Percentiles rank a stretch among this genome's conserved stretches.
These are phyloP conservation scores for Callorhinus ursinus DNA, from an alignment of 2,113 vertebrate genomes.

Conservation along the genomic window DNA sequence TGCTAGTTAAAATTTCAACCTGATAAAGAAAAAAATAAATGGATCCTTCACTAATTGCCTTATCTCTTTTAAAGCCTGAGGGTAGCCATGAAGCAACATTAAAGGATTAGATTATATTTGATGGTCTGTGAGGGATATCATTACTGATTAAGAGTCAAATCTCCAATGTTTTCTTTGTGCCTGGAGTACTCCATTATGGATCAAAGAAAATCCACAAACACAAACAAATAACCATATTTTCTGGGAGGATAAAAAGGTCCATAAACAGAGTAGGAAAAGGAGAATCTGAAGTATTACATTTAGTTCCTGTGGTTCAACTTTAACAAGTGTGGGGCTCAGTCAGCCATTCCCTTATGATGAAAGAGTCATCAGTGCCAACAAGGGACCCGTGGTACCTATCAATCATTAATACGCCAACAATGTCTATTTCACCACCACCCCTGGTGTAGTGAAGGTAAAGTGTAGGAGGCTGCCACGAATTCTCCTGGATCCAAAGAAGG, in stretches of 20 bases:
- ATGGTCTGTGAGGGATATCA: constrained; percentile 36
- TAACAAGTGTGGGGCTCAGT: neutral
- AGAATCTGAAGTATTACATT: neutral
- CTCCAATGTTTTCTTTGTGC: constrained; percentile 42
- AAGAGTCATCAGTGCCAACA: neutral
- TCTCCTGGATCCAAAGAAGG: neutral
- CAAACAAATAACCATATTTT: constrained; percentile 5
- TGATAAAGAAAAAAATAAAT: neutral
- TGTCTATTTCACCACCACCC: neutral
- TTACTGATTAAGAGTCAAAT: constrained; percentile 40
- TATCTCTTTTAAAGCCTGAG: constrained; percentile 19
- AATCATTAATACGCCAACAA: neutral
- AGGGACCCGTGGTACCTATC: neutral
- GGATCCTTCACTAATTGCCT: constrained; percentile 5
- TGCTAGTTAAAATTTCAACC: constrained; percentile 38
- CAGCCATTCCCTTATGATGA: neutral
- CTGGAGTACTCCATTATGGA: neutral
- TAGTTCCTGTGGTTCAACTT: neutral
- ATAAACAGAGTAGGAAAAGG: neutral
- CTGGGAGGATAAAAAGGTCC: neutral
- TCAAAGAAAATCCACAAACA: constrained; percentile 55
- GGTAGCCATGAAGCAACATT: neutral
- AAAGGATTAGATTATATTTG: constrained; percentile 40
- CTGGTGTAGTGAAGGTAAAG: neutral
- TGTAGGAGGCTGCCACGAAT: neutral